Percentiles rank a stretch among this genome's conserved stretches.
phyloP scores from a whole-genome alignment of 2,888 invertebrate genomes.

The Amblyjoppa proteus region DNA sequence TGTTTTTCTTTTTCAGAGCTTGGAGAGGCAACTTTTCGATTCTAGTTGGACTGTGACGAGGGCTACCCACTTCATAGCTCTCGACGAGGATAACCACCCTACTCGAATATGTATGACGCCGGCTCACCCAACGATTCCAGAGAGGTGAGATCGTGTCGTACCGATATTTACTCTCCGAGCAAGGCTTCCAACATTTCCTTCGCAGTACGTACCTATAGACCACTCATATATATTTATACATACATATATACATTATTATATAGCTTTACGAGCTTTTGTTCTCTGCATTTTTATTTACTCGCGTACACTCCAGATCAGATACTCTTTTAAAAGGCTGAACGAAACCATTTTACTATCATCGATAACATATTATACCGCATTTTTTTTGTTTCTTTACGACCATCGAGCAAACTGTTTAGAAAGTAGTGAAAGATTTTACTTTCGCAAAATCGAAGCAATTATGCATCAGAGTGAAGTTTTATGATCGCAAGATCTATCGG shows the following conservation, averaged over 20 bases:
- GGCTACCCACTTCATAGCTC: conserved; percentile 25
- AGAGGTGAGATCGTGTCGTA: conserved; percentile 60
- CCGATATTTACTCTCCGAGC: conserved; percentile 53
- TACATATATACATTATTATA: conserved; percentile 9
- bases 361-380: background rate
- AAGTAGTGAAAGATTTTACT: background rate
- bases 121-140: conserved; percentile 42
- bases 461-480: background rate
- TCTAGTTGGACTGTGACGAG: conserved; percentile 48
- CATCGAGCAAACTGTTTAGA: background rate
- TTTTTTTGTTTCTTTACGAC: background rate
- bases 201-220: conserved; percentile 24
- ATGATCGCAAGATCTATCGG: background rate
- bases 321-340: conserved; percentile 28
- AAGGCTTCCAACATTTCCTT: conserved; percentile 45
- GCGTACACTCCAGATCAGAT: conserved; percentile 34
- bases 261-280: conserved; percentile 46
- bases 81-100: conserved; percentile 55
- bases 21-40: conserved; percentile 54
- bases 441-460: background rate
- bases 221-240: background rate
- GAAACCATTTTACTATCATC: conserved; percentile 20
- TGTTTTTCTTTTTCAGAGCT: conserved; percentile 6
- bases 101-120: conserved; percentile 68
- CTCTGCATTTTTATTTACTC: conserved; percentile 33